Percentiles rank a stretch among this genome's conserved stretches.
Conservation (phyloP, 2,888 invertebrate genomes). For the Apodemia duryi region DNA sequence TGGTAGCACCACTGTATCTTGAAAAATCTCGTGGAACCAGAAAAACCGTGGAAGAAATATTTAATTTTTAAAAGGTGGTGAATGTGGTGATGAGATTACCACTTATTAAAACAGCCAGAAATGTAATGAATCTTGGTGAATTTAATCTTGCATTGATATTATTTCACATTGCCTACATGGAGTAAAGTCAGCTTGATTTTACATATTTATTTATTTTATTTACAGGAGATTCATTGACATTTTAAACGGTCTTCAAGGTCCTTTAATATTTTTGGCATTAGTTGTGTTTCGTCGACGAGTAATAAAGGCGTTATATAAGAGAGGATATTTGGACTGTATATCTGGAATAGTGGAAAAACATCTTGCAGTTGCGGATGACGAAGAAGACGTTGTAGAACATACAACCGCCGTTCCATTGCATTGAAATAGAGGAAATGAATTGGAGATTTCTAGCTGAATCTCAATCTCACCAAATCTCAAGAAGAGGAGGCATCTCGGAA, state of each 20-base stretch:
- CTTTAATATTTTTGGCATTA: conserved; percentile 79
- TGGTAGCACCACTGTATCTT: too few relatives aligned
- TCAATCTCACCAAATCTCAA: too few relatives aligned
- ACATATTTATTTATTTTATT: conserved; percentile 30
- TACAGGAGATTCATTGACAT: conserved; percentile 77
- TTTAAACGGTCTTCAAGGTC: conserved; percentile 79
- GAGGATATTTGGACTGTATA: conserved; percentile 49
- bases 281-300: conserved; percentile 76
- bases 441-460: too few relatives aligned
- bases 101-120: too few relatives aligned
- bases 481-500: too few relatives aligned
- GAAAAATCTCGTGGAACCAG: too few relatives aligned
- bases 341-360: conserved; percentile 43
- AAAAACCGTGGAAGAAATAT: too few relatives aligned
- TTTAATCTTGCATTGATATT: too few relatives aligned
- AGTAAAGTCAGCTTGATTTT: neutral
- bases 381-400: conserved; percentile 62
- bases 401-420: conserved; percentile 31
- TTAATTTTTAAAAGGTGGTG: too few relatives aligned
- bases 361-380: conserved; percentile 59
- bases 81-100: too few relatives aligned
- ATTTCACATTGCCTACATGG: too few relatives aligned
- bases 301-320: conserved; percentile 51
- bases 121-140: too few relatives aligned
- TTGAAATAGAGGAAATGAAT: neutral